Evolutionary conservation across 2,113 vertebrate genomes (phyloP).

Genomic region (Psittacula cyanocephala): DNA sequence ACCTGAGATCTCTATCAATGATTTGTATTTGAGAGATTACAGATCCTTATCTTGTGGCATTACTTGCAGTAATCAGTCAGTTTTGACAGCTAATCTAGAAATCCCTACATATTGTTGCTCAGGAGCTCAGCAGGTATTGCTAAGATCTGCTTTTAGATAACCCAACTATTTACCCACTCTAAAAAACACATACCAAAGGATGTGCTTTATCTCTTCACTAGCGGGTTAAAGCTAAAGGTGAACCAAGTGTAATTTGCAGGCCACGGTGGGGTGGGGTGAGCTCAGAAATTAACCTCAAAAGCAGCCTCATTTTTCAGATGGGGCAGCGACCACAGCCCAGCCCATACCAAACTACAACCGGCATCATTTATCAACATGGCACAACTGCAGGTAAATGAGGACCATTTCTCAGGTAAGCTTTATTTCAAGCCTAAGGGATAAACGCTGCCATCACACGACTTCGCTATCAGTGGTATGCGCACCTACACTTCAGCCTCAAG

Average conservation of each 20-base stretch:
- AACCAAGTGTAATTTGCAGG: background rate
- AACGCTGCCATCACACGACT: background rate
- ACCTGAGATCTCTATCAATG: conserved; percentile 11
- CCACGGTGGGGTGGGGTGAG: too few relatives aligned
- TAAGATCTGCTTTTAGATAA: conserved; percentile 66
- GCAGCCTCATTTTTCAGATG: background rate
- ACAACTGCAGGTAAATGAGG: background rate
- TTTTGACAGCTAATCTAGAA: conserved; percentile 62
- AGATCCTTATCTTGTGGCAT: conserved; percentile 51
- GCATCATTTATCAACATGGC: background rate
- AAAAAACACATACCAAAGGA: conserved; percentile 64
- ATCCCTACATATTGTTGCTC: conserved; percentile 36
- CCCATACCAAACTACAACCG: background rate
- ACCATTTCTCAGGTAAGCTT: background rate
- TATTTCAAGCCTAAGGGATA: background rate
- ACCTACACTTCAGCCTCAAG: background rate
- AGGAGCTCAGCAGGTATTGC: conserved; percentile 59
- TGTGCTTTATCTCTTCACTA: conserved; percentile 54
- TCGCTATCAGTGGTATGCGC: background rate
- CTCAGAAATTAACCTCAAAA: background rate
- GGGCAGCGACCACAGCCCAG: background rate
- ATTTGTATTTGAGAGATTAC: conserved; percentile 22
- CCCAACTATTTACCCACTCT: conserved; percentile 61
- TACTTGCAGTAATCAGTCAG: conserved; percentile 50
- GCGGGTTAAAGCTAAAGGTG: background rate